phyloP scores from a whole-genome alignment of 1,140 invertebrate genomes.

The Orchesella cincta region DNA sequence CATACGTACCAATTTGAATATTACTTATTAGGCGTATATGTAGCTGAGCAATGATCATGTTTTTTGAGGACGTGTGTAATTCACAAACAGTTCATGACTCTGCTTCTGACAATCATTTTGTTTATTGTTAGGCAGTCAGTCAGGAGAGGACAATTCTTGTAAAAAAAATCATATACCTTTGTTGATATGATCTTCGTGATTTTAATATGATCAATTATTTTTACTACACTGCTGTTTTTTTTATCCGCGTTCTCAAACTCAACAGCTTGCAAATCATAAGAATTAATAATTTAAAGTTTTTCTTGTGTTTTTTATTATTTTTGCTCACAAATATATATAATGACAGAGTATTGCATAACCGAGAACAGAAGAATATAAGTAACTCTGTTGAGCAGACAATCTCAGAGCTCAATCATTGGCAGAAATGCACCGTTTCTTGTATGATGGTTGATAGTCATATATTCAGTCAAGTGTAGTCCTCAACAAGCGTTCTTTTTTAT shows the following conservation, averaged over 20 bases:
- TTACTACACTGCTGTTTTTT: background rate
- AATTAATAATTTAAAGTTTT: background rate
- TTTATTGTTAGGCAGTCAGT: background rate
- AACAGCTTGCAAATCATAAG: background rate
- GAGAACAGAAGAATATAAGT: background rate
- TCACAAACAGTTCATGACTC: background rate
- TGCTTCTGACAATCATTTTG: background rate
- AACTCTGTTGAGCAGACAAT: too few species aligned
- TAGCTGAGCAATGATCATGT: background rate
- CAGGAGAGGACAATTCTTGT: background rate
- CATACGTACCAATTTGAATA: too few species aligned
- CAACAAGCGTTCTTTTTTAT: background rate
- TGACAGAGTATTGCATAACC: background rate
- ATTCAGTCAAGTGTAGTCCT: background rate
- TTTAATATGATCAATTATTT: background rate
- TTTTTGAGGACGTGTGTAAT: background rate
- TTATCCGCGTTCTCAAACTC: background rate
- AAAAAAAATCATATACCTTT: background rate
- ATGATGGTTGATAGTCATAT: too few species aligned
- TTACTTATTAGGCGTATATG: too few species aligned
- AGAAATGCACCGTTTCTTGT: background rate
- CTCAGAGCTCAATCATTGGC: background rate
- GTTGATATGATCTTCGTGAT: slow-evolving; percentile 4
- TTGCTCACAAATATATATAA: background rate
- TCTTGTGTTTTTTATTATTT: background rate